Base-by-base conservation (phyloP, 2,797 vertebrate species). In the Harpagifer antarcticus region DNA sequence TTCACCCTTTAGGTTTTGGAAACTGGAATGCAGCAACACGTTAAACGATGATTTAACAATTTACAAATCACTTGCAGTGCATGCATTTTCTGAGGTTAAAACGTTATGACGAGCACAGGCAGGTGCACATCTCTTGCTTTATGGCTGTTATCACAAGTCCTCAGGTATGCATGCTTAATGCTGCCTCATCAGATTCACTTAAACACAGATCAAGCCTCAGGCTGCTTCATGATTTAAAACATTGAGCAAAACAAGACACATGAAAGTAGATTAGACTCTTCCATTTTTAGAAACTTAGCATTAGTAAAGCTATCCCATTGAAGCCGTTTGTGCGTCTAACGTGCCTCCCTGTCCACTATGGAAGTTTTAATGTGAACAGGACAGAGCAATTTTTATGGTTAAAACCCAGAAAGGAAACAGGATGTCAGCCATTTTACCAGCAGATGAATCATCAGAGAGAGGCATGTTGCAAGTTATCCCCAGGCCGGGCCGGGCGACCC, bases 401-500 rank as follows among this genome's bases (percentile, higher is more conserved):
- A 64, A 20, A 79, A 79, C 19, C 42, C n/a, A 79, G 65, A 2
- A 49, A 77, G 82, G 83, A 88, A 90, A 78, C 83, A 90, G 88
- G 90, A 92, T 86, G 86, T 91, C 72, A 69, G 86, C 87, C 89
- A 92, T 92, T 92, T 90, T 89, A 56, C 74, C 71, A 54, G 49
- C 64, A 19, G 80, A 91, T 93, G 87, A 93, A 84, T 91, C 88
- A 93, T 58, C 82, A 67, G 53, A 61, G 71, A 76, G 67, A 52
- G 76, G 68, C 47, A 12, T 78, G 76, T 75, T 76, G 73, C 63
- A 84, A 74, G 71, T 79, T 82, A 72, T 80, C 78, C 76, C 33
- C 52, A 58, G 82, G 69, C 77, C 56, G 80, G 58, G 56, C 76
- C 5, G 40, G 68, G 82, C 73, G 72, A 40, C 66, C 70, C 37